phyloP scores from a whole-genome alignment of 2,888 invertebrate species.

The Disparrhopalites patrizii region DNA sequence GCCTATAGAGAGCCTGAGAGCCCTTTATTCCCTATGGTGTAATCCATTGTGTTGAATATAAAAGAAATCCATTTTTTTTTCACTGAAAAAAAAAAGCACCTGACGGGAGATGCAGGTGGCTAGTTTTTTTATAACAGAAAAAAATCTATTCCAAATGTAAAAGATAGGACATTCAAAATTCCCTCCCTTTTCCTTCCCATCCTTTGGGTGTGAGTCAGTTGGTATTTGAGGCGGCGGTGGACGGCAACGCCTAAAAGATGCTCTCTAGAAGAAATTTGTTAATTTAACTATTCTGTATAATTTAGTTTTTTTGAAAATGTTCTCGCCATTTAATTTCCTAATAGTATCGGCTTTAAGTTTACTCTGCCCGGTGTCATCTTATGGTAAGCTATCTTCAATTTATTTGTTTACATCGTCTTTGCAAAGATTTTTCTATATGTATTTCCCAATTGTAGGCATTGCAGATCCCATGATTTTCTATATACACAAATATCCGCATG shows the following conservation, averaged over 20 bases:
- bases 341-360: conserved; percentile 6
- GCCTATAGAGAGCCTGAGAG: too few relatives aligned
- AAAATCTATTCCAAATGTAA: neutral
- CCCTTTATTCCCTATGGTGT: too few relatives aligned
- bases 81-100: neutral
- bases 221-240: neutral
- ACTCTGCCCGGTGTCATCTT: conserved; percentile 29
- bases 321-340: conserved; percentile 14
- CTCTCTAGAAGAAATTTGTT: neutral
- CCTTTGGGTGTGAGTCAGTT: conserved; percentile 1
- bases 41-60: too few relatives aligned
- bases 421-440: too few relatives aligned
- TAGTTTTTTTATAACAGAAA: neutral
- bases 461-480: too few relatives aligned
- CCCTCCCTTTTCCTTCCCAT: neutral
- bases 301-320: conserved; percentile 17
- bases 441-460: too few relatives aligned
- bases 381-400: conserved; percentile 27
- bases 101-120: neutral
- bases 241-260: conserved; percentile 17
- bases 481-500: too few relatives aligned
- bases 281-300: neutral
- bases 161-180: neutral
- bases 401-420: neutral
- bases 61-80: too few relatives aligned